phyloP scores from a whole-genome alignment of 2,888 invertebrate species.

The Eretmocerus hayati region DNA sequence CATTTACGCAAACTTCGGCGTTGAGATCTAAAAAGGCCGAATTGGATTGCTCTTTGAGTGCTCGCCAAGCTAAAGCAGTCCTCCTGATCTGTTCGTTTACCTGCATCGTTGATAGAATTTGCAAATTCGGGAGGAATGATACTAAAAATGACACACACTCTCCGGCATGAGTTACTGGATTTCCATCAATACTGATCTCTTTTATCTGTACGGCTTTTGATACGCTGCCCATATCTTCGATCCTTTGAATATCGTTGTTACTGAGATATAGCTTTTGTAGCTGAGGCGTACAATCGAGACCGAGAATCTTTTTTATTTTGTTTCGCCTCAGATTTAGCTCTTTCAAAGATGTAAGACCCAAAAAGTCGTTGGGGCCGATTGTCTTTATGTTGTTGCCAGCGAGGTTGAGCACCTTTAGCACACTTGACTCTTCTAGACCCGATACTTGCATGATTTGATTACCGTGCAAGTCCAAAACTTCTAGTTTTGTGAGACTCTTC shows the following conservation, averaged over 20 bases:
- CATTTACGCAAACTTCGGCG: slow-evolving; percentile 50
- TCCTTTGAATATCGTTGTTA: slow-evolving; percentile 72
- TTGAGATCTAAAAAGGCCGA: slow-evolving; percentile 60
- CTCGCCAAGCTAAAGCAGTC: slow-evolving; percentile 74
- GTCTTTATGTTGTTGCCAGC: slow-evolving; percentile 84
- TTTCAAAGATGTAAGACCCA: slow-evolving; percentile 68
- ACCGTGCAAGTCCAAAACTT: slow-evolving; percentile 89
- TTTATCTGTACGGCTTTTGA: slow-evolving; percentile 69
- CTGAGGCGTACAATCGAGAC: slow-evolving; percentile 71
- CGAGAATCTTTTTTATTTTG: slow-evolving; percentile 68
- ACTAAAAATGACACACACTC: slow-evolving; percentile 78
- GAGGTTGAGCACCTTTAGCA: slow-evolving; percentile 84
- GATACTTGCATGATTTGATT: slow-evolving; percentile 75
- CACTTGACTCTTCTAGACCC: slow-evolving; percentile 62
- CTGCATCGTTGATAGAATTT: slow-evolving; percentile 69
- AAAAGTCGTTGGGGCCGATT: slow-evolving; percentile 70
- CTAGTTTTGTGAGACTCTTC: slow-evolving; percentile 64
- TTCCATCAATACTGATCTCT: slow-evolving; percentile 82
- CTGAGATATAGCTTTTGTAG: slow-evolving; percentile 75
- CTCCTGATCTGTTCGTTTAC: slow-evolving; percentile 72
- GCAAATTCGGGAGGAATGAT: slow-evolving; percentile 68
- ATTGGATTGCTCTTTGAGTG: slow-evolving; percentile 68
- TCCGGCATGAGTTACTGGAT: slow-evolving; percentile 72
- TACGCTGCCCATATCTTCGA: slow-evolving; percentile 80
- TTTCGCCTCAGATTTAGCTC: slow-evolving; percentile 88